Evolutionary conservation across 2,113 vertebrate genomes (phyloP).

Genomic region (Tonatia bakeri): DNA sequence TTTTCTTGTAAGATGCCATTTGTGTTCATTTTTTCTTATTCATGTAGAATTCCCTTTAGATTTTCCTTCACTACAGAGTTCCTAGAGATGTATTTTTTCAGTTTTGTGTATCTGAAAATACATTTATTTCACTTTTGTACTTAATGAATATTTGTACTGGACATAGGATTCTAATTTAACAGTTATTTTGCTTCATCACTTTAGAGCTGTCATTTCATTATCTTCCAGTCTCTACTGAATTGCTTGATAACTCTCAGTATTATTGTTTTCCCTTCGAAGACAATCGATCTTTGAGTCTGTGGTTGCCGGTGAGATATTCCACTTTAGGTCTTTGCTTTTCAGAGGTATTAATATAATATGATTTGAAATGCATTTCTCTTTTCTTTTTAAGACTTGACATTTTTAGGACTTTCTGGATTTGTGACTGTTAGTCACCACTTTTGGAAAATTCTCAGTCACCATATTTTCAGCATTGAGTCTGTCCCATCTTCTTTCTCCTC

Average conservation of each 20-base stretch:
- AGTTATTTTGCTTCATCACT: not conserved
- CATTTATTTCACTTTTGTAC: not conserved
- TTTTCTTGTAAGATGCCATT: not conserved
- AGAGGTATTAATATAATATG: not conserved
- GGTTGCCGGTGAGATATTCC: not conserved
- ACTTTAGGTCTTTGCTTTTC: not conserved
- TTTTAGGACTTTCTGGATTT: not conserved
- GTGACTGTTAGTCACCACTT: not conserved
- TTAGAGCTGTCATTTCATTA: not conserved
- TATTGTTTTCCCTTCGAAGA: not conserved
- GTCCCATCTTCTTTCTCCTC: not conserved
- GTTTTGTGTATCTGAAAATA: not conserved
- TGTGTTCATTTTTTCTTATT: not conserved
- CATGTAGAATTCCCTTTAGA: not conserved
- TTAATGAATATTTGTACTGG: slow-evolving; percentile 1
- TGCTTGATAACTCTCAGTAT: not conserved
- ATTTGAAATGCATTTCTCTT: not conserved
- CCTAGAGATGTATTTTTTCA: not conserved
- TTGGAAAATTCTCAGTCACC: not conserved
- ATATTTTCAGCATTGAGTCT: not conserved
- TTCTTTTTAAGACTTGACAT: not conserved
- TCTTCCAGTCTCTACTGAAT: not conserved
- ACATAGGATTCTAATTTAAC: not conserved
- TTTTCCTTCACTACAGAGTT: not conserved
- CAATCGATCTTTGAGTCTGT: not conserved